These are phyloP conservation scores for Chiroxiphia lanceolata DNA, from an alignment of 2,797 vertebrate species.

Conservation along the genomic window DNA sequence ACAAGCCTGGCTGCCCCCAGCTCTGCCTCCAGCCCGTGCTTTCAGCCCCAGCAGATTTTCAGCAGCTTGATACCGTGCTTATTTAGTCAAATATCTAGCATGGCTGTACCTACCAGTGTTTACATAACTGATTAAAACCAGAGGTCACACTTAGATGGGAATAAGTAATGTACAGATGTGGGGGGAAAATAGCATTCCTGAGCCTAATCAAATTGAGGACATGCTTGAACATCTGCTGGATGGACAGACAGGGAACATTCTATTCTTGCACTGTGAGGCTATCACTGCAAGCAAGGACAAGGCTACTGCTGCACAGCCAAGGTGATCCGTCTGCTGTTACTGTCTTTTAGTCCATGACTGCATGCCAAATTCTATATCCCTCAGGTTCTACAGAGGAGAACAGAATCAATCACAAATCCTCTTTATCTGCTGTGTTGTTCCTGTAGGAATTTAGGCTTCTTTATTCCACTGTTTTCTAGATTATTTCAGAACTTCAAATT, in stretches of 20 bases:
- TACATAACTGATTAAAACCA: background rate
- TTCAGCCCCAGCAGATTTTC: background rate
- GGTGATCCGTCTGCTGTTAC: background rate
- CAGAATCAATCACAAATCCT: background rate
- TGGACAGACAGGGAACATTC: background rate
- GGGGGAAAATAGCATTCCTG: background rate
- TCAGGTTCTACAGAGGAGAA: background rate
- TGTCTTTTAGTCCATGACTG: background rate
- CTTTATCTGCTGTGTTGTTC: background rate
- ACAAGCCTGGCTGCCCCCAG: background rate
- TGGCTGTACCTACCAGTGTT: background rate
- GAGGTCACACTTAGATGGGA: background rate
- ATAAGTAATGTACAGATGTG: background rate
- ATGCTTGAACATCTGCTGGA: accelerated
- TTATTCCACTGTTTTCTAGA: background rate
- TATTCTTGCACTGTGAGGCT: slow-evolving; percentile 25
- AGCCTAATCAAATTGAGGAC: background rate
- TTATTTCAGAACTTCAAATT: background rate
- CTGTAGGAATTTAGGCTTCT: background rate
- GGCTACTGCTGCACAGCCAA: background rate
- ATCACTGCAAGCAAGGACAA: slow-evolving; percentile 50
- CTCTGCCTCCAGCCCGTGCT: background rate
- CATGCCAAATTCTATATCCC: background rate
- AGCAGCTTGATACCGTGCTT: background rate
- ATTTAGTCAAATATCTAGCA: background rate